A percentile compares a stretch with the other conserved stretches of the same genome.
Conservation (phyloP, 1,140 invertebrate species). For the Papilio xuthus region DNA sequence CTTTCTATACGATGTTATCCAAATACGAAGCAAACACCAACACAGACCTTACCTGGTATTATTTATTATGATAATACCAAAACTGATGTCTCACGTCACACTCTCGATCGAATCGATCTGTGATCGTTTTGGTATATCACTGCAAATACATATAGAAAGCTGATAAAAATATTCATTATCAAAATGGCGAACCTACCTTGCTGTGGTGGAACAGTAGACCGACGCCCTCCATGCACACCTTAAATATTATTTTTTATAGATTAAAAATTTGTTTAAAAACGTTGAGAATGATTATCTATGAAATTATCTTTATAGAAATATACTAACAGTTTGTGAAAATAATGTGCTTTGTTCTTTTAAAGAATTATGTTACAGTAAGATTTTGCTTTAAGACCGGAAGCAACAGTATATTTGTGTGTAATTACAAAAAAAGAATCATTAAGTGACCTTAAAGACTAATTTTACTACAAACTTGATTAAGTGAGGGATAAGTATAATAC, state of each 20-base stretch:
- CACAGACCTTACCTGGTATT: constrained; percentile 68
- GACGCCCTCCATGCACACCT: constrained; percentile 98
- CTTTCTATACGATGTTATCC: constrained; percentile 57
- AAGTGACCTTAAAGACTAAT: no score
- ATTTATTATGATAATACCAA: constrained; percentile 42
- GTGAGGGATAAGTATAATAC: no score
- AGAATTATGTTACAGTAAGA: no score
- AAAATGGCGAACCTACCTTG: constrained; percentile 89
- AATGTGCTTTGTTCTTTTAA: no score
- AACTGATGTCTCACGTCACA: constrained; percentile 26
- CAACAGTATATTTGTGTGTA: no score
- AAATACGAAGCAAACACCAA: constrained; percentile 74
- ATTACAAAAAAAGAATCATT: no score
- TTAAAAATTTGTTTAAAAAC: not conserved
- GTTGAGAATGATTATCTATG: no score
- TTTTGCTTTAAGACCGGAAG: no score
- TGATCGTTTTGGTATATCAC: constrained; percentile 52
- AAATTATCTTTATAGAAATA: no score
- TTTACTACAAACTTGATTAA: no score
- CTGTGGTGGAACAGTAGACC: constrained; percentile 97
- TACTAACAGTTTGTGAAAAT: no score
- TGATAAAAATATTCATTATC: constrained; percentile 44
- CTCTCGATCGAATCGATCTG: constrained; percentile 12
- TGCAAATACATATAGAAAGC: constrained; percentile 47
- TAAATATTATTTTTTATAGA: not conserved